Percentiles rank a stretch among this genome's conserved stretches.
Conservation (phyloP, 2,888 invertebrate genomes). For the Xanthia togata region DNA sequence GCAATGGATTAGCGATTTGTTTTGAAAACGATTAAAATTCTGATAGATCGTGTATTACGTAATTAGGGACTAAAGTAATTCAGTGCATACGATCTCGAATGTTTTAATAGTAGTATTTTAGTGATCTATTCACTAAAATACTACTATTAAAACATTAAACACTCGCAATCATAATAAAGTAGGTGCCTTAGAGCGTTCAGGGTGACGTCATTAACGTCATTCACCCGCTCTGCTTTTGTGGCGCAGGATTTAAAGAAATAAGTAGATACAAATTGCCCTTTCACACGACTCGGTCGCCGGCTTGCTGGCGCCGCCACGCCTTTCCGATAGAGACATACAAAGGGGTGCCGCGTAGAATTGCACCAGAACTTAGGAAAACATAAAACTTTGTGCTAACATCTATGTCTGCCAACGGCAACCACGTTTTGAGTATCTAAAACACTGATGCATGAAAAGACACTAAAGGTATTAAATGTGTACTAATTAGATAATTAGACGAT, state of each 20-base stretch:
- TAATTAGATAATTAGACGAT: not conserved
- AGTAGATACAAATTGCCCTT: conserved; percentile 41
- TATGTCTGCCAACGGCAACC: not conserved
- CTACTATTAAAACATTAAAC: not conserved
- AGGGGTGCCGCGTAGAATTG: not conserved
- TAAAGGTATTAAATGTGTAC: no score
- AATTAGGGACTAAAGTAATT: not conserved
- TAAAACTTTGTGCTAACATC: not conserved
- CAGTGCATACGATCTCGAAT: not conserved
- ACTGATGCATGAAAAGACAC: no score
- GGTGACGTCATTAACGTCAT: conserved; percentile 47
- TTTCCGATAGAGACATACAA: not conserved
- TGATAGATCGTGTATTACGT: no score
- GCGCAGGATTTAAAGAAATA: conserved; percentile 30
- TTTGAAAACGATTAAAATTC: no score
- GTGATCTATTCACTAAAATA: conserved; percentile 3
- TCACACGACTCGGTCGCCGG: conserved; percentile 30
- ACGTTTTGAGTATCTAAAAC: not conserved
- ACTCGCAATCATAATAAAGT: not conserved
- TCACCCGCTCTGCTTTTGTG: conserved; percentile 7
- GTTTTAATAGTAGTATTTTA: no score
- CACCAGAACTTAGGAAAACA: not conserved
- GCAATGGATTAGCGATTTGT: no score
- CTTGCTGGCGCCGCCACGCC: conserved; percentile 29
- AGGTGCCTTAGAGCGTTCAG: not conserved